phyloP scores from a whole-genome alignment of 2,113 vertebrate genomes.

The Xiphias gladius region DNA sequence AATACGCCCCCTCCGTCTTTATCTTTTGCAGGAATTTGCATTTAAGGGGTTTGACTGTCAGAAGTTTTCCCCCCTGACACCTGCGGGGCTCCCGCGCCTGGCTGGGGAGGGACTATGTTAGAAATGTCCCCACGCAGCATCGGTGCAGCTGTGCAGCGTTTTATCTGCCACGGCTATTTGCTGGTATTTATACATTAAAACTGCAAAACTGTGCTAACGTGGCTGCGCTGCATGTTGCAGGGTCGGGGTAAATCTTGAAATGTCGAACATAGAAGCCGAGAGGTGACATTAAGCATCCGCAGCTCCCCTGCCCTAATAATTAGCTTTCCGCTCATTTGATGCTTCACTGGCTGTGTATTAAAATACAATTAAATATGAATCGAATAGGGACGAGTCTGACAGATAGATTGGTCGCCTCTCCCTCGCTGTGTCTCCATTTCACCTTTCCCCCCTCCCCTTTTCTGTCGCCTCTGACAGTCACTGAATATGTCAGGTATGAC shows the following conservation, averaged over 20 bases:
- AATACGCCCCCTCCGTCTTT: too few relatives aligned
- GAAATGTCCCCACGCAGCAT: too few relatives aligned
- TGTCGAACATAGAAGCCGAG: neutral
- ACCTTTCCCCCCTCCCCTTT: neutral
- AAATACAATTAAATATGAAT: conserved; percentile 59
- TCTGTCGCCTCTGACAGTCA: neutral
- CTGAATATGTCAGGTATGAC: neutral
- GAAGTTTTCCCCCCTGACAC: neutral
- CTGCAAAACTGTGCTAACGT: neutral
- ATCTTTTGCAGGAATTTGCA: neutral
- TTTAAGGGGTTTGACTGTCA: neutral
- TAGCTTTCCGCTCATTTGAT: conserved; percentile 20
- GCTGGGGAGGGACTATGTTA: neutral
- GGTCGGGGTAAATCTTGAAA: conserved; percentile 4
- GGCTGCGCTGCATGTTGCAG: too few relatives aligned
- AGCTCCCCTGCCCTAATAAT: conserved; percentile 18
- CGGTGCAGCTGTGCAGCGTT: neutral
- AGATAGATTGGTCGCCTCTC: conserved; percentile 1
- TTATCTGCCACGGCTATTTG: neutral
- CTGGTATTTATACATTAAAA: neutral
- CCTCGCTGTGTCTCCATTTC: neutral
- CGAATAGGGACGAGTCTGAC: conserved; percentile 14
- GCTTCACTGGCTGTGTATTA: conserved; percentile 31
- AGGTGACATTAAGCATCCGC: neutral
- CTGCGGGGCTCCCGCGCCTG: neutral